Conservation (phyloP, 2,113 vertebrate genomes). For the human (Homo sapiens) region GRCh38 chr3:144343001-144343500, state of each 20-base stretch:
- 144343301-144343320: background rate
- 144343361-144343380: background rate
- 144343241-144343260: background rate
- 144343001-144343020: background rate
- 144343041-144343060: background rate
- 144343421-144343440: background rate
- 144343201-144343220: background rate
- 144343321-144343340: background rate
- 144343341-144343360: background rate
- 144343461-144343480: background rate
- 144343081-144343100: background rate
- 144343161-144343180: background rate
- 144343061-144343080: background rate
- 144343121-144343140: background rate
- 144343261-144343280: background rate
- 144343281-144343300: background rate
- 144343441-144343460: background rate
- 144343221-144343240: background rate
- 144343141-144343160: background rate
- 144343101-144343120: background rate
- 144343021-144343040: background rate
- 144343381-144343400: background rate
- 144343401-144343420: background rate
- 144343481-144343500: background rate
- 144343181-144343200: background rate